These are phyloP conservation scores for Orthonevra nobilis DNA, from an alignment of 2,888 invertebrate genomes.

Conservation along the genomic window DNA sequence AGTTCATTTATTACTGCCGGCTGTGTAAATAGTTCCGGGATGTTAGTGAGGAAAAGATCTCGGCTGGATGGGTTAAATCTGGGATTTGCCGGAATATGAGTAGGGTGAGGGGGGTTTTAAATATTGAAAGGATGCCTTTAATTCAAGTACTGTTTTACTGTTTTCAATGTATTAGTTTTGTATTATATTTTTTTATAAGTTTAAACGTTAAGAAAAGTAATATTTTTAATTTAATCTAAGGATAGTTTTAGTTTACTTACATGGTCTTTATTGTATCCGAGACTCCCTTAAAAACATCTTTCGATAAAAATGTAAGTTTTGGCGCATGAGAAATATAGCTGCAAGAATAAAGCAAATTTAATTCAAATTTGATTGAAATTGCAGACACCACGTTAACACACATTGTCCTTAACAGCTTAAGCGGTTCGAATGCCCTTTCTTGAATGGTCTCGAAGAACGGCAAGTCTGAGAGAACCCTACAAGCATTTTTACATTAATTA, in stretches of 20 bases:
- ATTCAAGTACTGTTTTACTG: no score
- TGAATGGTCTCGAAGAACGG: slow-evolving; percentile 77
- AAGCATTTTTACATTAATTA: slow-evolving; percentile 33
- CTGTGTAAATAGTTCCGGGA: no score
- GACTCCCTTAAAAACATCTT: slow-evolving; percentile 78
- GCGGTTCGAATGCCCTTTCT: slow-evolving; percentile 77
- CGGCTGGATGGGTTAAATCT: no score
- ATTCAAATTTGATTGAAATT: slow-evolving; percentile 4
- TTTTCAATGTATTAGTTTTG: no score
- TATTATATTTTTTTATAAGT: no score
- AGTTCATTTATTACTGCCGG: no score
- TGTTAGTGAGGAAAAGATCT: no score
- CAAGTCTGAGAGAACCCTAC: slow-evolving; percentile 76
- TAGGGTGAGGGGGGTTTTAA: no score
- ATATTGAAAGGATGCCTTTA: no score
- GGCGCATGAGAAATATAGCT: slow-evolving; percentile 87
- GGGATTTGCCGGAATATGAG: no score
- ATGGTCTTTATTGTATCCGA: slow-evolving; percentile 81
- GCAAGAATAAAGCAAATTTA: slow-evolving; percentile 73
- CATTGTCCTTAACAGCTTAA: slow-evolving; percentile 76
- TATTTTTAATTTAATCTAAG: no score
- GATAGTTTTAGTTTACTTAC: slow-evolving; percentile 79
- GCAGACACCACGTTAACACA: slow-evolving; percentile 67
- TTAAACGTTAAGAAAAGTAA: no score
- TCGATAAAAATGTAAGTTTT: slow-evolving; percentile 81